Evolutionary conservation across 2,113 vertebrate species (phyloP).

Genomic region (Thamnaconus septentrionalis): DNA sequence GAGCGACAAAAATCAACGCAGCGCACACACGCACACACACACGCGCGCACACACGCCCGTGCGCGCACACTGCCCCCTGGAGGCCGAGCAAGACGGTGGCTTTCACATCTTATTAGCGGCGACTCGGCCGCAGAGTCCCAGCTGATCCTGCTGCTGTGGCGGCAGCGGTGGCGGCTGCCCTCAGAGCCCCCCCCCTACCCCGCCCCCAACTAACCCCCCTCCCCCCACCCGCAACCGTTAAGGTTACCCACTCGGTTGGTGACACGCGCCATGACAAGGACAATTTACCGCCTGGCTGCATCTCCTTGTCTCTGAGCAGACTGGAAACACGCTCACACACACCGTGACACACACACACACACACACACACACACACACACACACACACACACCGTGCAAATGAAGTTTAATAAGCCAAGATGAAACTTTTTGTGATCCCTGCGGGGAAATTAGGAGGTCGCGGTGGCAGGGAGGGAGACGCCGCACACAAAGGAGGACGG

Average conservation of each 20-base stretch:
- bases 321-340: constrained; percentile 20
- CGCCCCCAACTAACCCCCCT: constrained; percentile 1
- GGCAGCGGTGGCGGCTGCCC: constrained; percentile 9
- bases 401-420: constrained; percentile 59
- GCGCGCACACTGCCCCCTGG: no score
- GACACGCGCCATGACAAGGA: constrained; percentile 56
- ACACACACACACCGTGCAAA: constrained; percentile 35
- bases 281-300: constrained; percentile 56
- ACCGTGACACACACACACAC: constrained; percentile 10
- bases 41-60: no score
- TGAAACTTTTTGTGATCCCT: constrained; percentile 56
- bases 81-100: no score
- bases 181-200: constrained; percentile 6
- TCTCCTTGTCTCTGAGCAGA: constrained; percentile 46
- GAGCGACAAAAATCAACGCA: no score
- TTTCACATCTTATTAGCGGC: no score
- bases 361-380: constrained; percentile 17
- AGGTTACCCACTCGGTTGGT: constrained; percentile 54
- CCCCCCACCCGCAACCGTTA: constrained; percentile 32
- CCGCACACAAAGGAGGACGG: constrained; percentile 34
- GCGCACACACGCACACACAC: no score
- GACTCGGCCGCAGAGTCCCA: no score
- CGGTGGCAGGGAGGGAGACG: constrained; percentile 27
- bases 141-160: no score
- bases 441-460: constrained; percentile 56